Conservation (phyloP, 2,888 invertebrate species). For the Phaonia tiefii region DNA sequence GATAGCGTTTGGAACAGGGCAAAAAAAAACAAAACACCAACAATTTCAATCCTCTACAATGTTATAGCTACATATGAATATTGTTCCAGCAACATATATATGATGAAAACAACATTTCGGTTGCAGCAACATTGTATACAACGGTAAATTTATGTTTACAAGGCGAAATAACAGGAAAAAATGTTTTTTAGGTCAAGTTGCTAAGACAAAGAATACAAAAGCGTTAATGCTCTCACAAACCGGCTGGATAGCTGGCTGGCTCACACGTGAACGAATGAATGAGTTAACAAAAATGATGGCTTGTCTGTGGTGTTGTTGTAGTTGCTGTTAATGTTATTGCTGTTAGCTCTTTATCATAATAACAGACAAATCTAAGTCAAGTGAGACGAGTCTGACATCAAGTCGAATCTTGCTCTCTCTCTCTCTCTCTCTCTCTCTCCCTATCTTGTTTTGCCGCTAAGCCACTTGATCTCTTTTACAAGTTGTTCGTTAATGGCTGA, state of each 20-base stretch:
- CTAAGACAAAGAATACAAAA: slow-evolving; percentile 56
- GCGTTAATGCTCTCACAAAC: slow-evolving; percentile 43
- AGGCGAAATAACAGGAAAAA: slow-evolving; percentile 79
- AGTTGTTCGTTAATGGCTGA: too few species aligned
- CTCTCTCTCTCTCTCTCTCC: too few species aligned
- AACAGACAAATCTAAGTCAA: slow-evolving; percentile 28
- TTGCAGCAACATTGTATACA: slow-evolving; percentile 61
- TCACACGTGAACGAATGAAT: slow-evolving; percentile 11
- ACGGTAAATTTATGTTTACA: slow-evolving; percentile 74
- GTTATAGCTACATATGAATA: slow-evolving; percentile 64
- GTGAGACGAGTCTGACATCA: not conserved
- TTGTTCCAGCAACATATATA: slow-evolving; percentile 49
- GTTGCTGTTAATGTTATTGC: slow-evolving; percentile 21
- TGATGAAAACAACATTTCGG: slow-evolving; percentile 51
- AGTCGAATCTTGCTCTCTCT: not conserved
- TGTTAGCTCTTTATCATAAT: slow-evolving; percentile 21
- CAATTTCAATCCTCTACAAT: too few species aligned
- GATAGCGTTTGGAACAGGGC: slow-evolving; percentile 8
- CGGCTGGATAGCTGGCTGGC: not conserved
- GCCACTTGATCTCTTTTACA: too few species aligned
- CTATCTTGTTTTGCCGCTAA: too few species aligned
- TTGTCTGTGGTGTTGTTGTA: not conserved
- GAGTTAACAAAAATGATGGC: not conserved
- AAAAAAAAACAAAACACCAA: slow-evolving; percentile 3
- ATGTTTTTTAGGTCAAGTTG: slow-evolving; percentile 80